Evolutionary conservation across 64 coral and sea anemone genomes (phyloP), one percentile per base, ranked within the genome.

Genomic region (Dendronephthya gigantea): DNA sequence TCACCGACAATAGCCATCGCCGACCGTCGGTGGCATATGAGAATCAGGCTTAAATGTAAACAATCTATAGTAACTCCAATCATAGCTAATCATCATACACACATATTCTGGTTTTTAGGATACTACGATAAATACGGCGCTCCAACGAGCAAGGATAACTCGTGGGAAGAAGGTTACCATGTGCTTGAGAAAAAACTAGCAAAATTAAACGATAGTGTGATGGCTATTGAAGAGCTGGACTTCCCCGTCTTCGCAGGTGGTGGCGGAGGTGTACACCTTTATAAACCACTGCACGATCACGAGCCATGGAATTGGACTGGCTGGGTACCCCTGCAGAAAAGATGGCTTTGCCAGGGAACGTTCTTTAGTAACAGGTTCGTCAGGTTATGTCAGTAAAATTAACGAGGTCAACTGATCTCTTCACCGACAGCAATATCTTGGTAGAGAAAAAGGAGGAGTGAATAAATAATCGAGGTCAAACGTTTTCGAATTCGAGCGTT

Each of bases 251-350:
- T 74, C 12, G 68, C 68, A 25, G 68, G 68, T 27, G 30, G 22
- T 17, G 68, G 68, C 1, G 68, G 68, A 30, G 25, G 17, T 27
- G 68, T 35, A 28, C 68, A 74, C 32, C 68, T 74, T 35, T 74
- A 74, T 28, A 74, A 74, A 74, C 22, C 11, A 10, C 22, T 25
- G 25, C 68, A 74, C 25, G n/a, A 13, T 35, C 14, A 74, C 13
- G 68, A 74, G 13, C 68, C 68, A 13, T 74, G 68, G 68, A 74
- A 74, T 35, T 74, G 68, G 68, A 74, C 68, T 35, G 68, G 68
- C 11, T 74, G 68, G 68, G 30, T 74, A 27, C 68, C 68, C 11
- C 11, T 2, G 25, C 68, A 74, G 25, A 74, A 28, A 74, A 17
- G 11, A 12, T 74, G 68, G 68, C 25, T 74, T 10, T 19, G 68